phyloP scores from a whole-genome alignment of 1,140 invertebrate species.

The Danaus plexippus region DNA sequence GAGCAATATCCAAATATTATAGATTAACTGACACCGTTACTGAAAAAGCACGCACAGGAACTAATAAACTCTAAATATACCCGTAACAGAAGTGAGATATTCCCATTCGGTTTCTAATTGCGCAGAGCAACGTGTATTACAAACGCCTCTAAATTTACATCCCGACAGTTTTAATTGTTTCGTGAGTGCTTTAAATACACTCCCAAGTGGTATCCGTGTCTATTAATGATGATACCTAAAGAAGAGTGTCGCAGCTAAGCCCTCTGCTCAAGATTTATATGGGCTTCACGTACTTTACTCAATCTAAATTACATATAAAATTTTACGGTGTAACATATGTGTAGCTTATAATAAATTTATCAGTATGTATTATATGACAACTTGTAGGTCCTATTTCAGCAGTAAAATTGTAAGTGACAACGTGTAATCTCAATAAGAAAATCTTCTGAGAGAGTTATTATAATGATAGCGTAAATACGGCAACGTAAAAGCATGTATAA shows the following conservation, averaged over 20 bases:
- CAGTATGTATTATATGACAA: too few species aligned
- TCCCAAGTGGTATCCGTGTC: slow-evolving; percentile 44
- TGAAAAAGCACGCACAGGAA: slow-evolving; percentile 21
- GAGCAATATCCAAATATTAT: too few species aligned
- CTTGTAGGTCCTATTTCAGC: too few species aligned
- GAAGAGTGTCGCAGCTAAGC: slow-evolving; percentile 45
- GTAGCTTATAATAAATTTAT: neutral
- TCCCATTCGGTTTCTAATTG: slow-evolving; percentile 39
- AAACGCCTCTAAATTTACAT: slow-evolving; percentile 49
- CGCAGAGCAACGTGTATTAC: slow-evolving; percentile 39
- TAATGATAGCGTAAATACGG: too few species aligned
- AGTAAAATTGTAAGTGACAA: too few species aligned
- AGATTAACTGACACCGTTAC: slow-evolving; percentile 1
- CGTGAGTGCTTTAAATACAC: slow-evolving; percentile 46
- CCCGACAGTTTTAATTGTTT: slow-evolving; percentile 58
- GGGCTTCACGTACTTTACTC: slow-evolving; percentile 24
- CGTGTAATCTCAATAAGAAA: too few species aligned
- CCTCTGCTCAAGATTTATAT: slow-evolving; percentile 41
- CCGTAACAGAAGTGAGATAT: slow-evolving; percentile 33
- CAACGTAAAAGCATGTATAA: too few species aligned
- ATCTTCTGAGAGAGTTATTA: too few species aligned
- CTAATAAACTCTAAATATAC: slow-evolving; percentile 47
- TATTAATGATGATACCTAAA: slow-evolving; percentile 47
- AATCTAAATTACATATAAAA: slow-evolving; percentile 20
- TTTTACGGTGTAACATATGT: slow-evolving; percentile 36